phyloP scores from a whole-genome alignment of 2,888 invertebrate genomes.

The Andrena fulva region DNA sequence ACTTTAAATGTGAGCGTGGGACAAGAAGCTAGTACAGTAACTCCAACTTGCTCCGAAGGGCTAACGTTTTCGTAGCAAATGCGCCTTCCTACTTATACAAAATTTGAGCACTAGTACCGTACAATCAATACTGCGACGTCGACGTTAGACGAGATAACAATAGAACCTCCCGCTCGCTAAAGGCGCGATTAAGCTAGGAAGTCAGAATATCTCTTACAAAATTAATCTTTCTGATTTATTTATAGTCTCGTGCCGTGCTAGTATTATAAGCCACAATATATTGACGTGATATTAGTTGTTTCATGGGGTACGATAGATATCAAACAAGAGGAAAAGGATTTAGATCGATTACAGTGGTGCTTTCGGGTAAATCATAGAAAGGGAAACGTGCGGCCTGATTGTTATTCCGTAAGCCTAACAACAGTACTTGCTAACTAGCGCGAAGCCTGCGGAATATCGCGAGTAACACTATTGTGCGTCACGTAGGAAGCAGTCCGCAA shows the following conservation, averaged over 20 bases:
- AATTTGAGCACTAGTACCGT: conserved; percentile 49
- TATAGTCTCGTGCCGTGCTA: conserved; percentile 27
- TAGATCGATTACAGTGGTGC: background rate
- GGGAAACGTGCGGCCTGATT: conserved; percentile 3
- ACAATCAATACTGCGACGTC: conserved; percentile 47
- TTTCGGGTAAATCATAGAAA: background rate
- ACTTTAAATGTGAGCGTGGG: conserved; percentile 30
- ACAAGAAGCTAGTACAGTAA: conserved; percentile 21
- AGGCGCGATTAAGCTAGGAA: conserved; percentile 30
- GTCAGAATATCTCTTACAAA: conserved; percentile 30
- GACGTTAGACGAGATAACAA: conserved; percentile 15
- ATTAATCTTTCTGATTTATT: conserved; percentile 5
- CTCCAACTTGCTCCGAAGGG: conserved; percentile 27
- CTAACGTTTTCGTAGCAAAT: conserved; percentile 28
- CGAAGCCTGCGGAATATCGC: conserved; percentile 30
- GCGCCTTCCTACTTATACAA: conserved; percentile 32
- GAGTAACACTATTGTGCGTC: conserved; percentile 44
- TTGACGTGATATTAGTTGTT: conserved; percentile 27
- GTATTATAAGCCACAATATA: conserved; percentile 19
- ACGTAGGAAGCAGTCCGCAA: conserved; percentile 24
- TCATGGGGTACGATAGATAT: background rate
- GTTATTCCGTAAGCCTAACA: conserved; percentile 21
- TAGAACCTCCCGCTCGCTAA: conserved; percentile 28
- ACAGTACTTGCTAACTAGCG: conserved; percentile 33
- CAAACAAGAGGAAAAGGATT: background rate